Evolutionary conservation across 2,113 vertebrate genomes (phyloP), one percentile per base, ranked within the genome.

Genomic region (Alouatta palliata): DNA sequence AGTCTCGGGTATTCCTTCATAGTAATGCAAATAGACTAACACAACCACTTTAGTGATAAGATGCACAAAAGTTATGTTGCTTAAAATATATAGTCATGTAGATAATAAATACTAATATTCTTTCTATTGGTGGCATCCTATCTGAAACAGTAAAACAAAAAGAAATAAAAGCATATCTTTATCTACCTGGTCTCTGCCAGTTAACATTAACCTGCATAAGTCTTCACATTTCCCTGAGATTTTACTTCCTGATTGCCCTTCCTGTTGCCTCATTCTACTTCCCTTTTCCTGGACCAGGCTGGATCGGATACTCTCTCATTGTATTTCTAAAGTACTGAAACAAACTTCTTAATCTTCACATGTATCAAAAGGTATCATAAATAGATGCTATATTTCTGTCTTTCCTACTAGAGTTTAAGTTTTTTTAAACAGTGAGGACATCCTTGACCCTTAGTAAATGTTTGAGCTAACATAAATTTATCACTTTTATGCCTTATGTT

Each of bases 91-190:
- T 3, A 58, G 68, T 16, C 40, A 66, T 8, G 40, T 49, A 66
- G 10, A 79, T 94, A 35, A 83, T 64, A 92, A 77, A 89, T 21
- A 61, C 54, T 73, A 77, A 77, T 77, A 71, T 64, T 93, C 37
- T 91, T 92, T 87, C 14, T 56, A n/a, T n/a, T 95, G 61, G 40
- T 82, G 25, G 47, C 64, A 95, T 73, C 32, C 16, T 58, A 52
- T 37, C 45, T 84, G 70, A 97, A 93, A 83, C 6, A 56, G 25
- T 35, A 76, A 83, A 93, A 88, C 32, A 91, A 94, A 94, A 89
- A 73, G 30, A 85, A 92, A 79, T 9, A 76, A 68, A 77, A 70
- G 3, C 12, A 6, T 43, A 21, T 17, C 75, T 93, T 77, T 68
- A 88, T 66, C 47, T 80, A 47, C 64, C 35, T 84, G 52, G 80